Percentiles rank a stretch among this genome's conserved stretches.
Conservation (phyloP, 2,888 invertebrate genomes). For the Candidula unifasciata region DNA sequence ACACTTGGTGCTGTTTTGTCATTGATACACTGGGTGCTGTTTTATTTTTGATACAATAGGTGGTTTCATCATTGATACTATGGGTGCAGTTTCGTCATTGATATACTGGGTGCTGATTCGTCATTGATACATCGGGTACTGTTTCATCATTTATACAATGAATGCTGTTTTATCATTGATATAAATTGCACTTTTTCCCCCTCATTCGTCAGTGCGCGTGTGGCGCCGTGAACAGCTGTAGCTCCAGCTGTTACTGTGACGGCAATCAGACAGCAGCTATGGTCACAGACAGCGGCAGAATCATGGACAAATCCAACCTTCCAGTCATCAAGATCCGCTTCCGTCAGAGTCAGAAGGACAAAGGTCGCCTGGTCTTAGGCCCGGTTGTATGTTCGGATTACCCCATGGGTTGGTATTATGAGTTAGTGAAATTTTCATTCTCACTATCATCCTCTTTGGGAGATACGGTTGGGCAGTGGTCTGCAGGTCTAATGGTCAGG, state of each 20-base stretch:
- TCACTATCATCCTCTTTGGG: too few species aligned
- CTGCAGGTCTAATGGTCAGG: too few species aligned
- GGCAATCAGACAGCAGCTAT: not conserved
- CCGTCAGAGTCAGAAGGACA: not conserved
- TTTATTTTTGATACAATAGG: too few species aligned
- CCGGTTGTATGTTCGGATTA: slow-evolving; percentile 36
- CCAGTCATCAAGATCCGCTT: slow-evolving; percentile 43
- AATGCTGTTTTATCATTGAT: not conserved
- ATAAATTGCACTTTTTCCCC: slow-evolving; percentile 44
- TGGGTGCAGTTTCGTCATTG: too few species aligned
- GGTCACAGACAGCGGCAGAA: slow-evolving; percentile 34
- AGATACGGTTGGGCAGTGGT: too few species aligned
- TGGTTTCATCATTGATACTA: too few species aligned
- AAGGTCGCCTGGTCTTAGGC: slow-evolving; percentile 39
- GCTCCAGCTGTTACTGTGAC: slow-evolving; percentile 46
- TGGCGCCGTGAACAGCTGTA: slow-evolving; percentile 36
- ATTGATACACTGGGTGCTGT: too few species aligned
- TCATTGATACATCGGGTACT: too few species aligned
- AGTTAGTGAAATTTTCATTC: too few species aligned
- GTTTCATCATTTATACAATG: too few species aligned
- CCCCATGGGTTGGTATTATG: slow-evolving; percentile 34
- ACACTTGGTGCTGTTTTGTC: too few species aligned
- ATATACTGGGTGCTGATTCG: too few species aligned
- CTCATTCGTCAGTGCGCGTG: slow-evolving; percentile 45
- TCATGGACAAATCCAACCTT: slow-evolving; percentile 45